A percentile compares a stretch with the other conserved stretches of the same genome.
Evolutionary conservation across 2,113 vertebrate genomes (phyloP).

Genomic region (Dermatemys mawii): DNA sequence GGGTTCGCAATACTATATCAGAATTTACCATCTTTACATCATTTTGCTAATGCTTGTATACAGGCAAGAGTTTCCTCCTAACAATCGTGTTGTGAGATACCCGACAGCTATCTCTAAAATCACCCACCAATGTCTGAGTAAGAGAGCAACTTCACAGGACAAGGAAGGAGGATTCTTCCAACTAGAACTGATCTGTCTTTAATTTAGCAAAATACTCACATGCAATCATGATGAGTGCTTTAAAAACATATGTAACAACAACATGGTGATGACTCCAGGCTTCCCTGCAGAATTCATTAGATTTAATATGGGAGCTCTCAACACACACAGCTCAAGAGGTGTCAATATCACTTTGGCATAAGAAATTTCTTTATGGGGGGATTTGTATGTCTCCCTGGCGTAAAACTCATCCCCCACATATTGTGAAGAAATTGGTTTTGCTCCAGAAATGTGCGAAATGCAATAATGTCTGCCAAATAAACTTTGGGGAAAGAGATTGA

Average conservation of each 20-base stretch:
- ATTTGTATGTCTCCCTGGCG: background rate
- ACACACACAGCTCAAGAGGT: background rate
- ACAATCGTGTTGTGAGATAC: background rate
- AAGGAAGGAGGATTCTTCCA: background rate
- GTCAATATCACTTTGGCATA: background rate
- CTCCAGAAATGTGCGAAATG: background rate
- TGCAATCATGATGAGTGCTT: background rate
- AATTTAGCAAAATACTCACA: background rate
- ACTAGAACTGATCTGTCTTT: background rate
- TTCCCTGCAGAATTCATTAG: background rate
- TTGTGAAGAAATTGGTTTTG: background rate
- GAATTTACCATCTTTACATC: background rate
- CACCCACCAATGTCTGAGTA: background rate
- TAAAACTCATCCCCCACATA: background rate
- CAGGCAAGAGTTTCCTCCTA: background rate
- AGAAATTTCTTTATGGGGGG: background rate
- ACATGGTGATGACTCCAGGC: background rate
- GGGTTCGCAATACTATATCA: background rate
- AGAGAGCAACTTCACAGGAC: fast-evolving
- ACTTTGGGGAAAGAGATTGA: background rate
- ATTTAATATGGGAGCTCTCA: background rate
- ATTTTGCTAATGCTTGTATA: background rate
- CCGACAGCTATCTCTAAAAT: background rate
- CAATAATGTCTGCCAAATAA: background rate
- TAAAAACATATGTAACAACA: background rate